Base-by-base conservation (phyloP, 2,888 invertebrate genomes). In the Clusia tigrina region DNA sequence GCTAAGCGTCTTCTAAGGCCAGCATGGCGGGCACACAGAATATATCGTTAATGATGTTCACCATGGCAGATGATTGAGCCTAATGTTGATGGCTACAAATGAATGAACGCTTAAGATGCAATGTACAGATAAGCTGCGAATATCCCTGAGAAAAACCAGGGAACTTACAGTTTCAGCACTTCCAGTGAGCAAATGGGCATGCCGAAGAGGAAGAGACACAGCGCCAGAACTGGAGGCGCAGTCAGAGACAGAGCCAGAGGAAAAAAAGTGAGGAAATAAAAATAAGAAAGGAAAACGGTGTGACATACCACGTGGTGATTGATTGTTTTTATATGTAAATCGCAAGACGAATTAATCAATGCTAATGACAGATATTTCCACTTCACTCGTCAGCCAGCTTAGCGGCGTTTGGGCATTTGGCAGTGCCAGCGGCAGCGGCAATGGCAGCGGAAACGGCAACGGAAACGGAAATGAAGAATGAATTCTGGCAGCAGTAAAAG, bases 321-420 rank as follows among this genome's bases (percentile, higher is more conserved):
- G 78, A 78, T 78, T 76, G 79, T 78, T 78, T 77, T 73, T 66
- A 71, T 74, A 74, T 75, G 75, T 76, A 78, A 77, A 80, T 81
- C 74, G 68, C 70, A 70, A 64, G 70, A 78, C 76, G 74, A 82
- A 83, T 83, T 83, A 82, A 83, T 83, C 82, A 82, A 83, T 83
- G 82, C 82, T 83, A 83, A 83, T 82, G 82, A 82, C 81, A 83
- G 79, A 76, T 78, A 72, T 72, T 59, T 66, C 54, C 63, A 61
- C 63, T 66, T 62, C 60, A 58, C 54, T 54, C 58, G 51, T 51
- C 48, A 54, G 58, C n/a, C n/a, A n/a, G n/a, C n/a, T n/a, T n/a
- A n/a, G n/a, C n/a, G n/a, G n/a, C n/a, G n/a, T n/a, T n/a, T n/a
- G n/a, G n/a, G n/a, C n/a, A n/a, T n/a, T n/a, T n/a, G n/a, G n/a